Base-by-base conservation (phyloP, 1,140 invertebrate species). In the Diprion similis region DNA sequence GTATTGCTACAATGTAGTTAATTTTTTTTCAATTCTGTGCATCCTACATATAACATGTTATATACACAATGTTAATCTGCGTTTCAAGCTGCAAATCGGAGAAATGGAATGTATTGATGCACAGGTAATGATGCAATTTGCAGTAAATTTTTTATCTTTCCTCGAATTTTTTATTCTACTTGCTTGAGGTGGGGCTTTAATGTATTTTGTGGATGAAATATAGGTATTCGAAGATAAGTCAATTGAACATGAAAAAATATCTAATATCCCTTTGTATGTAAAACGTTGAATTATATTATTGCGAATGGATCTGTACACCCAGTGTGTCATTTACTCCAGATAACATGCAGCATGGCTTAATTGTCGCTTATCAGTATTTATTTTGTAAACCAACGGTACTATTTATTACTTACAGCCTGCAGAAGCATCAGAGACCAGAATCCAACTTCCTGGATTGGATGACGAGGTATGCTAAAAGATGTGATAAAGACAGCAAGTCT, bases 381-480 rank as follows among this genome's bases (percentile, higher is more conserved):
- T 37, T 37, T 37, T 37, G 24, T 37, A 37, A 37, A 37, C 24
- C 24, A 37, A 3, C 59, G 17, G 17, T 46, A 67, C 48, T 65
- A 51, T 67, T 78, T 51, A n/a, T 48, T 65, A 79, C 71, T 87
- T 85, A 45, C 88, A 94, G 93, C 93, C 93, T 51, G 92, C 92
- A n/a, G 92, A 93, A 89, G 93, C 93, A 24, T 93, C 93, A 1
- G 93, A 94, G 77, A 94, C 93, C 17, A 92, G 93, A 84, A 94
- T 94, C 78, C 91, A 93, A 83, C 87, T 94, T 73, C 93, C 93
- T 59, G 92, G 92, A 10, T 87, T 94, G 70, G 92, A 92, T 75
- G 92, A 93, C 17, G 92, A 93, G 71, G 87, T 87, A 81, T 79
- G 75, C 81, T 72, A 17, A 67, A 11, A 68, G 70, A 80, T 72